A percentile compares a stretch with the other conserved stretches of the same genome.
Evolutionary conservation across 92 coral and sea anemone species (phyloP).

Genomic region (Plumapathes pennacea): DNA sequence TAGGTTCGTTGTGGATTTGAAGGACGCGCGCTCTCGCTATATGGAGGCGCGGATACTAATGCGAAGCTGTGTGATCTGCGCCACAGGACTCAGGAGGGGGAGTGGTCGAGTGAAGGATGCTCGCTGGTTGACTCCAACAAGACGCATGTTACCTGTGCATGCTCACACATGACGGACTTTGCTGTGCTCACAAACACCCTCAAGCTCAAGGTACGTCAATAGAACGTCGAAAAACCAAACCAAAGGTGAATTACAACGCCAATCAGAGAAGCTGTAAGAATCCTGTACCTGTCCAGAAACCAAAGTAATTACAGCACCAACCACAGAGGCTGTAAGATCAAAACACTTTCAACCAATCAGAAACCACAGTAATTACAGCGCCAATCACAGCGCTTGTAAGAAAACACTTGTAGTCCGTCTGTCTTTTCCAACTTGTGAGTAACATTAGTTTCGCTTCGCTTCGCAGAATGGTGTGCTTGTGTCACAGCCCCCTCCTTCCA

Average conservation of each 20-base stretch:
- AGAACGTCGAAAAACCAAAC: no score
- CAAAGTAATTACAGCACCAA: no score
- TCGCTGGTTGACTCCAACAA: conserved; percentile 57
- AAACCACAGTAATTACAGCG: no score
- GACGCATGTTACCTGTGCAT: conserved; percentile 86
- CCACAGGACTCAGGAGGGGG: conserved; percentile 29
- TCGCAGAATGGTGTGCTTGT: conserved; percentile 20
- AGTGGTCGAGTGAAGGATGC: conserved; percentile 86
- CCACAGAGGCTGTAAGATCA: no score
- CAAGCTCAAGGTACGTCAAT: conserved; percentile 50
- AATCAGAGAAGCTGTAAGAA: no score
- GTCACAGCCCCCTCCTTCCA: conserved; percentile 9
- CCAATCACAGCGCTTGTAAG: no score
- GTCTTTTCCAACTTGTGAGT: background rate
- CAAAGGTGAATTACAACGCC: no score
- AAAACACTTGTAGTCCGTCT: no score
- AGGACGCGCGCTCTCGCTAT: no score
- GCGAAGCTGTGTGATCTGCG: background rate
- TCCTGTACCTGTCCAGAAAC: no score
- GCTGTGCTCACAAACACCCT: conserved; percentile 75
- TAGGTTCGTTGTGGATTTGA: no score
- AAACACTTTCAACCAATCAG: no score
- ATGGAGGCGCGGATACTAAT: background rate
- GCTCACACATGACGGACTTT: conserved; percentile 88
- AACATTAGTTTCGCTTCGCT: background rate